Evolutionary conservation across 2,113 vertebrate genomes (phyloP).

Genomic region (Anarrhichthys ocellatus): DNA sequence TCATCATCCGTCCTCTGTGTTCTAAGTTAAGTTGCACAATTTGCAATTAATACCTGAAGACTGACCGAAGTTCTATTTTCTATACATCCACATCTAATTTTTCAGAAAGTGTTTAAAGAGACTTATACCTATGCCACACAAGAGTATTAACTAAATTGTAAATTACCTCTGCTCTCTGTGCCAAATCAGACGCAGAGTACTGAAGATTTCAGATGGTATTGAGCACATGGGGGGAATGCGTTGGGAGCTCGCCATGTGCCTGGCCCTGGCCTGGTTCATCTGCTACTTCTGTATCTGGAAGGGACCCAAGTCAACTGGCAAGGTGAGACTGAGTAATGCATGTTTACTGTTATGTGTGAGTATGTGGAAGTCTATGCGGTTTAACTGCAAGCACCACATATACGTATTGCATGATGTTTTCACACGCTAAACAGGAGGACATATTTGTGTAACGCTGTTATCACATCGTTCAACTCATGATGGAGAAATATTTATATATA

Average conservation of each 20-base stretch:
- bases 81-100: neutral
- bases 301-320: conserved; percentile 98
- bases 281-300: conserved; percentile 99
- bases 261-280: conserved; percentile 96
- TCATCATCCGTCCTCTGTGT: conserved; percentile 24
- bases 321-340: conserved; percentile 84
- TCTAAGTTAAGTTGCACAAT: conserved; percentile 33
- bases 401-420: neutral
- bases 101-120: neutral
- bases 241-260: conserved; percentile 96
- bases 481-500: neutral
- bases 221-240: conserved; percentile 94
- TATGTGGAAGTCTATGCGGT: neutral
- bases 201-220: conserved; percentile 95
- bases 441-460: neutral
- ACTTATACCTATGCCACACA: neutral
- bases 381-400: neutral
- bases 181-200: conserved; percentile 88
- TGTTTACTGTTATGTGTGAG: conserved; percentile 7
- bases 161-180: conserved; percentile 29
- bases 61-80: neutral
- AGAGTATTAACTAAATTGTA: neutral
- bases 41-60: neutral
- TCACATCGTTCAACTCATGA: neutral
- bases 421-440: neutral